Evolutionary conservation across 1,140 invertebrate species (phyloP), one percentile per base, ranked within the genome.

Genomic region (Lucilia sericata): DNA sequence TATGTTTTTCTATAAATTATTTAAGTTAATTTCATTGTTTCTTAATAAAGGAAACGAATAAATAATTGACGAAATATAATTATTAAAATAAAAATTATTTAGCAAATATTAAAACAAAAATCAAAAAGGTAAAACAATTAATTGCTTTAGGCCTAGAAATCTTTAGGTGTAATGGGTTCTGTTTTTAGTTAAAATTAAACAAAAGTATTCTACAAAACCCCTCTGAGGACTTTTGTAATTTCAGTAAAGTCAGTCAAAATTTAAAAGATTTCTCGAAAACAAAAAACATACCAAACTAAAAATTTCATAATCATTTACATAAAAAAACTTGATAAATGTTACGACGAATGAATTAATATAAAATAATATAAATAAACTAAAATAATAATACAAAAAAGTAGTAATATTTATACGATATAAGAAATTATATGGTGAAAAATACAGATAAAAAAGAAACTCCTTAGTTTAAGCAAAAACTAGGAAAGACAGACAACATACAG

Each of bases 331-430:
- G 47, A 80, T 80, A 80, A 80, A 80, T 21, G 47, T 80, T 80
- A 80, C 76, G 76, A 80, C 76, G 76, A 80, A 80, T 80, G 19
- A 75, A 80, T 70, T 49, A 80, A 80, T 80, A 21, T n/a, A 78
- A 78, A 78, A 78, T 76, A 75, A 78, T 34, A 78, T n/a, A 78
- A 78, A 78, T 17, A 78, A 78, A n/a, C 2, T n/a, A 80, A 4
- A 80, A 80, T 21, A 49, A 25, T 13, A 70, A 70, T 21, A 70
- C n/a, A 70, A 7, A 19, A 21, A 25, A 21, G 65, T 70, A 70
- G 19, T 70, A 70, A 70, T 70, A 70, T 70, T 70, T 70, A 21
- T 70, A 70, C 65, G 17, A 70, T 8, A 70, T 70, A 25, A 25
- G 19, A 21, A 70, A 21, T 70, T 21, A 70, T 70, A 70, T n/a